Evolutionary conservation across 2,888 invertebrate genomes (phyloP).

Genomic region (Eumacrocentrus americanus): DNA sequence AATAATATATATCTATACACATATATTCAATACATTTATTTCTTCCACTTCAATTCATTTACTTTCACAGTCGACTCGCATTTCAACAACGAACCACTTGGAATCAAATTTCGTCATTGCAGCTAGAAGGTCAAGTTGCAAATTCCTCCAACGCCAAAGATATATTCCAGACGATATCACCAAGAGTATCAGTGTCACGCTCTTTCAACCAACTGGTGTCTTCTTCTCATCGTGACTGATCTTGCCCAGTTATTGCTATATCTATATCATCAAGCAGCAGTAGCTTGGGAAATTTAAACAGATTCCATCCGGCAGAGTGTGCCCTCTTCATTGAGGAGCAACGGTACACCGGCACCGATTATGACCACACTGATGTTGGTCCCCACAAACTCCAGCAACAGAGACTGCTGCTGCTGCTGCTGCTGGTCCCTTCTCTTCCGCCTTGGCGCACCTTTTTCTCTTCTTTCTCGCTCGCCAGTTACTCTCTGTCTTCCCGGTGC

Average conservation of each 20-base stretch:
- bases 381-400: constrained; percentile 34
- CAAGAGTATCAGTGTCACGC: not conserved
- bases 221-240: too few relatives aligned
- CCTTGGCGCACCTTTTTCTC: constrained; percentile 15
- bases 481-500: not conserved
- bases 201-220: too few relatives aligned
- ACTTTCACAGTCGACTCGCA: not conserved
- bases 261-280: not conserved
- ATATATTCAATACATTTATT: not conserved
- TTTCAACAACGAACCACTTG: not conserved
- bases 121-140: constrained; percentile 3
- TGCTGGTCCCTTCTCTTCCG: constrained; percentile 28
- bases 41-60: not conserved
- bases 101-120: constrained; percentile 10
- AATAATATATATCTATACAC: too few relatives aligned
- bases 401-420: constrained; percentile 25
- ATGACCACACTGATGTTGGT: constrained; percentile 40
- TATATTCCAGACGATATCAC: not conserved
- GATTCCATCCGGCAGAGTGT: not conserved
- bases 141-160: not conserved
- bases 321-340: constrained; percentile 60
- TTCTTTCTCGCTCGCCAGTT: constrained; percentile 7
- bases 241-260: too few relatives aligned
- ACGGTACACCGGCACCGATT: constrained; percentile 66
- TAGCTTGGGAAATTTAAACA: constrained; percentile 5